Conservation (phyloP, 1,140 invertebrate species). For the Sitophilus oryzae region DNA sequence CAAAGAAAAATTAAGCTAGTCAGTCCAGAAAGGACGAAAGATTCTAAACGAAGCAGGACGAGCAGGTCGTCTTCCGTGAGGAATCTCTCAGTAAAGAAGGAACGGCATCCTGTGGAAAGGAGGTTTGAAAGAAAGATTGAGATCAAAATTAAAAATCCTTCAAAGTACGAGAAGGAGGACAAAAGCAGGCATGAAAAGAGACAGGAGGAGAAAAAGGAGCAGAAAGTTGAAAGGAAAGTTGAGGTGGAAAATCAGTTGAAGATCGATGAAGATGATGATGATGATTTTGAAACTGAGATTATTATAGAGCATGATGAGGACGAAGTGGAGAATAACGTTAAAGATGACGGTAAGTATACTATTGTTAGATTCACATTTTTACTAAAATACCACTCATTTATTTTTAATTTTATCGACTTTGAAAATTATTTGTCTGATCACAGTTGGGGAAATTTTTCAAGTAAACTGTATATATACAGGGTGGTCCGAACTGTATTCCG, state of each 20-base stretch:
- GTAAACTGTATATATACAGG: too few species aligned
- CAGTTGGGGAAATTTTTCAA: too few species aligned
- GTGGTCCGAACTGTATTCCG: too few species aligned
- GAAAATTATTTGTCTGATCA: too few species aligned
- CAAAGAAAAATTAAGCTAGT: background rate
- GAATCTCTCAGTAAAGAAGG: slow-evolving; percentile 15
- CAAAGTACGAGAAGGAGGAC: slow-evolving; percentile 34
- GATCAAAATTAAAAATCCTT: slow-evolving; percentile 40
- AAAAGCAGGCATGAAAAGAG: slow-evolving; percentile 12
- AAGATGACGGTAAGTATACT: slow-evolving; percentile 29
- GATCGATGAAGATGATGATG: slow-evolving; percentile 21
- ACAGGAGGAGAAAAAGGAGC: background rate
- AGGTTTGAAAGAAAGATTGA: slow-evolving; percentile 36
- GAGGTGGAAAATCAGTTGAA: slow-evolving; percentile 23
- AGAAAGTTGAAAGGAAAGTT: slow-evolving; percentile 12
- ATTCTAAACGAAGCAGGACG: background rate
- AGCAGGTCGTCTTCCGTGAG: slow-evolving; percentile 2
- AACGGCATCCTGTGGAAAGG: slow-evolving; percentile 23
- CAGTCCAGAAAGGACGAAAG: background rate
- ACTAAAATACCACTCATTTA: too few species aligned
- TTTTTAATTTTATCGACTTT: too few species aligned
- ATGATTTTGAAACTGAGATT: slow-evolving; percentile 25
- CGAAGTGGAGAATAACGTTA: slow-evolving; percentile 19
- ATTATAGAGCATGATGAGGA: slow-evolving; percentile 29
- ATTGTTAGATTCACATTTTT: too few species aligned